These are phyloP conservation scores for Calycopis cecrops DNA, from an alignment of 1,140 invertebrate genomes.

Conservation along the genomic window DNA sequence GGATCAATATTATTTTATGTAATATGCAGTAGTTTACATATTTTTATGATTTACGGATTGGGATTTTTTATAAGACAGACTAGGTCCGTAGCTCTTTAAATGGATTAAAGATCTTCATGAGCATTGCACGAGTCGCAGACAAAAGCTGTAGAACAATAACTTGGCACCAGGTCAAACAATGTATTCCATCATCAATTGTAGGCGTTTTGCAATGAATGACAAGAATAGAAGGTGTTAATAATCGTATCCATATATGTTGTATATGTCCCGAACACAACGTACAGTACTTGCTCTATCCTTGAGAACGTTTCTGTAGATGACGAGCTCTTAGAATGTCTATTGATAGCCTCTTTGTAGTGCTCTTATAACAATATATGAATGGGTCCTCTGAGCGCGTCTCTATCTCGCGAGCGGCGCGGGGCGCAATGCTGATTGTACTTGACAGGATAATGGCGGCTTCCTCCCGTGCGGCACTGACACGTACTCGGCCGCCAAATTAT, in stretches of 20 bases:
- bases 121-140: too few relatives aligned
- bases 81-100: too few relatives aligned
- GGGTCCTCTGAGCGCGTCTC: slow-evolving; percentile 33
- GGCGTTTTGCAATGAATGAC: too few relatives aligned
- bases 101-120: too few relatives aligned
- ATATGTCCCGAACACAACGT: neutral
- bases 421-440: slow-evolving; percentile 58
- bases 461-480: slow-evolving; percentile 58
- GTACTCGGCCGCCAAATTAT: slow-evolving; percentile 52
- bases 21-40: too few relatives aligned
- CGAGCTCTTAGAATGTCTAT: neutral
- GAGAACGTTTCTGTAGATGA: slow-evolving; percentile 3
- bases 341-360: slow-evolving; percentile 6
- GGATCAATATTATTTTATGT: too few relatives aligned
- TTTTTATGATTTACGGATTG: too few relatives aligned
- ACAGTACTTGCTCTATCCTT: neutral
- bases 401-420: slow-evolving; percentile 30
- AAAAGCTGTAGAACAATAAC: too few relatives aligned
- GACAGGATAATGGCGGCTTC: slow-evolving; percentile 69
- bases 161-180: too few relatives aligned
- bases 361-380: slow-evolving; percentile 16
- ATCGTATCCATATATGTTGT: neutral
- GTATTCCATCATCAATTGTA: too few relatives aligned
- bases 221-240: too few relatives aligned
- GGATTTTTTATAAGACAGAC: too few relatives aligned